Base-by-base conservation (phyloP, 1,140 invertebrate genomes). In the Drosophila kurseongensis region DNA sequence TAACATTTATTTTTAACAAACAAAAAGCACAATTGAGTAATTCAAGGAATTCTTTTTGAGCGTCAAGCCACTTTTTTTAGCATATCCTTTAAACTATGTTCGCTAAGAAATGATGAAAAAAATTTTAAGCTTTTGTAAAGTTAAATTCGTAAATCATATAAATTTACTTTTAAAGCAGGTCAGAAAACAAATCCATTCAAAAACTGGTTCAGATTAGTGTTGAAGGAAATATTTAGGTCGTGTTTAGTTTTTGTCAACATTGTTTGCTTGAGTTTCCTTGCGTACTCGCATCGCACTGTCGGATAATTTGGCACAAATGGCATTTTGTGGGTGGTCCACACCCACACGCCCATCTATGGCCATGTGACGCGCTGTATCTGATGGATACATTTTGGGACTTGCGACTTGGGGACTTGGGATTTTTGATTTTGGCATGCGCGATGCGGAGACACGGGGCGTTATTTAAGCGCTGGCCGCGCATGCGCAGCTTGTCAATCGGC, bases 401-500 rank as follows among this genome's bases (percentile, higher is more conserved):
- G 13, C 36, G 29, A 35, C n/a, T 27, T 44, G 35, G 32, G 27
- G 47, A 35, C 5, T 51, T 10, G 27, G 8, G 29, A 51, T 16
- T 51, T 51, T 50, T 13, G 40, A 57, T 75, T 71, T 88, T 88
- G 80, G 84, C 80, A 88, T 88, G 83, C 80, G 80, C 67, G 54
- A 52, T 77, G 76, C 80, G 35, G 45, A 52, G 60, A 45, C 61
- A 88, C 78, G 66, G 42, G 50, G 57, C 55, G 60, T 85, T 81
- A 78, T 86, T 85, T 69, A 81, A 77, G 74, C 57, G 65, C 14
- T 62, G 36, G 50, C 18, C 68, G 84, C 84, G 76, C 84, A 88
- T 89, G 84, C 77, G 77, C 77, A 68, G 85, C 52, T 71, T 88
- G 67, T 65, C 80, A 83, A 88, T 80, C 58, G 32, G 36, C 40